Percentiles rank a stretch among this genome's conserved stretches.
Conservation (phyloP, 2,888 invertebrate species). For the Temnothorax ravouxi region DNA sequence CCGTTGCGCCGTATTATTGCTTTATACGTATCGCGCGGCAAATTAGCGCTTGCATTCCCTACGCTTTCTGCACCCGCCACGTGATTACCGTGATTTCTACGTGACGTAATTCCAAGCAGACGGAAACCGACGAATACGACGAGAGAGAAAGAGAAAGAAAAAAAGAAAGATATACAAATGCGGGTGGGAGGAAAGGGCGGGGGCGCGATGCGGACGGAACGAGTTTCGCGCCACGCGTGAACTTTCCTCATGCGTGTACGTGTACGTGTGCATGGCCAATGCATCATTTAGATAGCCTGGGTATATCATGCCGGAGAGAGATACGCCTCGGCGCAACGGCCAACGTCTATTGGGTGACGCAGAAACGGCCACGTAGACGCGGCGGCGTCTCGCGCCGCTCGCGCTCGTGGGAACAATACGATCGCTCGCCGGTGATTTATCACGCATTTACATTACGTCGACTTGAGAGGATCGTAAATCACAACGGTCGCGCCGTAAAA, state of each 20-base stretch:
- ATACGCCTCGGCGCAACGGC: constrained; percentile 36
- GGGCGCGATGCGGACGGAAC: constrained; percentile 27
- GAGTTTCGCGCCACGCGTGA: constrained; percentile 28
- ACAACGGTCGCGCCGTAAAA: constrained; percentile 37
- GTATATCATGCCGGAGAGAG: constrained; percentile 16
- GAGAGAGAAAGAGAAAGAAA: neutral
- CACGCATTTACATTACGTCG: constrained; percentile 52
- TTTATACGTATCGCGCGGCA: constrained; percentile 54
- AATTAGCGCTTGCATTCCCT: constrained; percentile 78
- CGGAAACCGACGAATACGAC: constrained; percentile 54
- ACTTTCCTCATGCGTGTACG: constrained; percentile 50
- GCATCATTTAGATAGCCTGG: constrained; percentile 71
- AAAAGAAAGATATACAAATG: constrained; percentile 52
- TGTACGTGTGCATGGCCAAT: constrained; percentile 53
- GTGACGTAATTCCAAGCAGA: constrained; percentile 78
- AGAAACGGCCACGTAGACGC: constrained; percentile 51
- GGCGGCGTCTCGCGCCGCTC: constrained; percentile 37
- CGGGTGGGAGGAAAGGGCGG: neutral
- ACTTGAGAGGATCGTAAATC: constrained; percentile 49
- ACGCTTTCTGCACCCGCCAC: constrained; percentile 81
- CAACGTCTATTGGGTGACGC: constrained; percentile 51
- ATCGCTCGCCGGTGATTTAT: constrained; percentile 46
- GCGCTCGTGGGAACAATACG: constrained; percentile 54
- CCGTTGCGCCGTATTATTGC: constrained; percentile 32
- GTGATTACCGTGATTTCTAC: constrained; percentile 80